A percentile compares a stretch with the other conserved stretches of the same genome.
These are phyloP conservation scores for Mythimna pallens DNA, from an alignment of 2,888 invertebrate species.

Conservation along the genomic window DNA sequence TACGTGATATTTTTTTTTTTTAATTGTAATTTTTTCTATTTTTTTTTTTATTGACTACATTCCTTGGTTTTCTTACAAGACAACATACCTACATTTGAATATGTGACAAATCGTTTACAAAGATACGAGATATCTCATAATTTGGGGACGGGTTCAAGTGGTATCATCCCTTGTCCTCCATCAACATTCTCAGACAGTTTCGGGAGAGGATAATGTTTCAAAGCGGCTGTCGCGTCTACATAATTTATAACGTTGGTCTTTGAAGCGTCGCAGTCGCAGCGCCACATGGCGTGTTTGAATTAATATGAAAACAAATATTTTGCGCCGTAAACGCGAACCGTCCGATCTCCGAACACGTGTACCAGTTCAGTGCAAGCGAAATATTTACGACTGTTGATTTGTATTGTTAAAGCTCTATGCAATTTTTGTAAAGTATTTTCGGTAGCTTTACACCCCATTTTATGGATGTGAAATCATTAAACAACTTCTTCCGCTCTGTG, in stretches of 20 bases:
- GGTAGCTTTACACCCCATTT: slow-evolving; percentile 1
- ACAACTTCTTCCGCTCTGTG: too few species aligned
- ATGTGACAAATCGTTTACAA: slow-evolving; percentile 9
- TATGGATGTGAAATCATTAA: too few species aligned
- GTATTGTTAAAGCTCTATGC: slow-evolving; percentile 4
- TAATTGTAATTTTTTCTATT: too few species aligned
- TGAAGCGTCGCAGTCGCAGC: slow-evolving; percentile 49
- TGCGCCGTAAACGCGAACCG: slow-evolving; percentile 34
- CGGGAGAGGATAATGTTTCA: slow-evolving; percentile 55
- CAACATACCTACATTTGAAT: neutral
- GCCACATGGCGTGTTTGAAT: slow-evolving; percentile 61
- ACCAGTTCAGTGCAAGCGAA: slow-evolving; percentile 28
- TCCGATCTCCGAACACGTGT: slow-evolving; percentile 39
- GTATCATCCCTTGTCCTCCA: slow-evolving; percentile 22
- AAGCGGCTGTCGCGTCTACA: slow-evolving; percentile 53
- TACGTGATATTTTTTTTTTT: too few species aligned
- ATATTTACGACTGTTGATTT: slow-evolving; percentile 33
- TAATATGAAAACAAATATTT: slow-evolving; percentile 64
- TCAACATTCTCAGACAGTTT: slow-evolving; percentile 50
- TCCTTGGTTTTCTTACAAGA: too few species aligned
- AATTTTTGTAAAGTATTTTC: slow-evolving; percentile 13
- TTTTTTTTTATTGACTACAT: too few species aligned
- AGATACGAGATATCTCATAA: neutral
- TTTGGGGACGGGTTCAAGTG: slow-evolving; percentile 14
- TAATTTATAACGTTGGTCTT: slow-evolving; percentile 60